phyloP scores from a whole-genome alignment of 2,797 vertebrate genomes.

The Neosilurus mollespiculum region DNA sequence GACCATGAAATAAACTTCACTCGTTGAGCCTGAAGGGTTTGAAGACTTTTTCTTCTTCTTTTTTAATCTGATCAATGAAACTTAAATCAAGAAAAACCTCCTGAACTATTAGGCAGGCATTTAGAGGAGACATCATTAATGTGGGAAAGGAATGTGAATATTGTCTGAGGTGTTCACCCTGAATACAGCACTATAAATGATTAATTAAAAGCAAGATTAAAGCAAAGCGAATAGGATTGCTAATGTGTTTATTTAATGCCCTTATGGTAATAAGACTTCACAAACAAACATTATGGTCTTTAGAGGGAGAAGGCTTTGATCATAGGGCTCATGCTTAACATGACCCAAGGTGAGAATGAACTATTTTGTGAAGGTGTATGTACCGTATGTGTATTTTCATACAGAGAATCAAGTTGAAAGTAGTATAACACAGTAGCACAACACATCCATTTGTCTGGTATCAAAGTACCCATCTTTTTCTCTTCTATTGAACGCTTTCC shows the following conservation, averaged over 20 bases:
- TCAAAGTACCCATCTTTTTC: slow-evolving; percentile 15
- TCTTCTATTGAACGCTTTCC: slow-evolving; percentile 8
- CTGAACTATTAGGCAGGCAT: background rate
- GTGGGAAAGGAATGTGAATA: background rate
- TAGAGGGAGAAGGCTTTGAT: slow-evolving; percentile 17
- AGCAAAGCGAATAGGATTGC: slow-evolving; percentile 50
- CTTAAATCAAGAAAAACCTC: background rate
- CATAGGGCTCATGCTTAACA: slow-evolving; percentile 13
- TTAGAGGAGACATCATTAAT: slow-evolving; percentile 7
- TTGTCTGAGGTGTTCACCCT: background rate
- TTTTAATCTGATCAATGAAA: slow-evolving; percentile 1
- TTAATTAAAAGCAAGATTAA: slow-evolving; percentile 51
- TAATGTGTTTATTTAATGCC: slow-evolving; percentile 51
- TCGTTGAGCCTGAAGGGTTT: background rate
- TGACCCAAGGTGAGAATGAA: slow-evolving; percentile 19
- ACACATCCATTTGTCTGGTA: slow-evolving; percentile 22
- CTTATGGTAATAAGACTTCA: slow-evolving; percentile 47
- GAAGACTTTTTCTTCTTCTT: too few relatives aligned
- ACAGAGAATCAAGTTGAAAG: background rate
- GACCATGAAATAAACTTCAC: slow-evolving; percentile 47
- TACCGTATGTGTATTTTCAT: background rate
- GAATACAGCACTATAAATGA: slow-evolving; percentile 38
- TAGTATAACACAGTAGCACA: background rate
- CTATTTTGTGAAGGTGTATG: background rate
- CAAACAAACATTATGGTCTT: slow-evolving; percentile 39